Evolutionary conservation across 2,797 vertebrate genomes (phyloP).

Genomic region (Molossus alvarezi): DNA sequence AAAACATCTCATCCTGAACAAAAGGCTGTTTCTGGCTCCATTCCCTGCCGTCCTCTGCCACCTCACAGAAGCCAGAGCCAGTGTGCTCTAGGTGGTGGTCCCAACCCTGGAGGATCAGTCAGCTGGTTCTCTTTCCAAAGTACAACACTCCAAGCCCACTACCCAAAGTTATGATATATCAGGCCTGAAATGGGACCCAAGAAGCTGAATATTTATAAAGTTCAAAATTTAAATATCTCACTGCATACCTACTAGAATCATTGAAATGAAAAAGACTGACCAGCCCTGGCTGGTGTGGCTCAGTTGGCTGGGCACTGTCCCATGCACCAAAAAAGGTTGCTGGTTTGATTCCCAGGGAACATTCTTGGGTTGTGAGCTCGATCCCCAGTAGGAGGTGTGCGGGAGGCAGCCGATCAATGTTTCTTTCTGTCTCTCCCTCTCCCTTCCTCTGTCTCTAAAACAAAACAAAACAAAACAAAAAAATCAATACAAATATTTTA

Average conservation of each 20-base stretch:
- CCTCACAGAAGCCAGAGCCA: background rate
- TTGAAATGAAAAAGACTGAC: background rate
- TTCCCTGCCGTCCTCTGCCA: background rate
- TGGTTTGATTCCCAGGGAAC: background rate
- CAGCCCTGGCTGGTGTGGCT: background rate
- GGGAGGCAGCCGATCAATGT: background rate
- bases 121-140: background rate
- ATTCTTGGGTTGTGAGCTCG: too few species aligned
- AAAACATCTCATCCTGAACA: background rate
- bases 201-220: background rate
- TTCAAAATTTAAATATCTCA: slow-evolving; percentile 3
- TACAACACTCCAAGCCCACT: background rate
- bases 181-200: background rate
- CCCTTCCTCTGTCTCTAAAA: background rate
- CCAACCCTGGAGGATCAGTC: too few species aligned
- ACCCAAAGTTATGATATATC: background rate
- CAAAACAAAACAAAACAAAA: background rate
- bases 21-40: background rate
- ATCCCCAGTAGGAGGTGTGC: background rate
- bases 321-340: background rate
- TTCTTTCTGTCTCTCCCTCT: background rate
- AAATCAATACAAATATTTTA: background rate
- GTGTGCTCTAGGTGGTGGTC: too few species aligned
- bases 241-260: background rate
- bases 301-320: background rate